phyloP scores from a whole-genome alignment of 2,888 invertebrate genomes.

The Eristalis intricaria region DNA sequence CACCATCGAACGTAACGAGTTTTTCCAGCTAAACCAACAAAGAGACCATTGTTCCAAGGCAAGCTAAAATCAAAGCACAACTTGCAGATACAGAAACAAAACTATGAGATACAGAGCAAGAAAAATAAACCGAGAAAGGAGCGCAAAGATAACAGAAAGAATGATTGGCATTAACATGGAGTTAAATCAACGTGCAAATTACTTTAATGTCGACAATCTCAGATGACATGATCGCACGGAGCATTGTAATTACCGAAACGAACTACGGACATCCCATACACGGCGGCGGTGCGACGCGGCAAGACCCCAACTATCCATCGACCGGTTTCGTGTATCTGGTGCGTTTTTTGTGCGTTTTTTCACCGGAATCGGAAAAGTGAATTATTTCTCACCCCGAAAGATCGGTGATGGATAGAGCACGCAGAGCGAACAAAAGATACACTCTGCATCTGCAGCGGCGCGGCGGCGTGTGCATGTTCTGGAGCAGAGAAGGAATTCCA shows the following conservation, averaged over 20 bases:
- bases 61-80: slow-evolving; percentile 30
- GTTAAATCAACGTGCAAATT: slow-evolving; percentile 69
- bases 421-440: background rate
- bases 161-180: slow-evolving; percentile 68
- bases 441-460: no score
- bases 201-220: slow-evolving; percentile 67
- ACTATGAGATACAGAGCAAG: background rate
- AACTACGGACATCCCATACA: background rate
- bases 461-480: background rate
- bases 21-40: slow-evolving; percentile 62
- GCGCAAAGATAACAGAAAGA: slow-evolving; percentile 46
- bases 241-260: slow-evolving; percentile 46
- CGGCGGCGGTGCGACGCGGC: background rate
- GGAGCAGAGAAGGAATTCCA: slow-evolving; percentile 47
- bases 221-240: slow-evolving; percentile 59
- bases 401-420: background rate
- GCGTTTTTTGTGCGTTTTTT: background rate
- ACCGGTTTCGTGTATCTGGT: background rate
- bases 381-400: slow-evolving; percentile 1
- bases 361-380: slow-evolving; percentile 14
- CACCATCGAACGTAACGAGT: slow-evolving; percentile 44
- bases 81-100: background rate
- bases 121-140: slow-evolving; percentile 13
- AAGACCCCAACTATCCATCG: background rate
- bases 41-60: slow-evolving; percentile 60